Base-by-base conservation (phyloP, 2,113 vertebrate genomes). In the Phalacrocorax aristotelis region DNA sequence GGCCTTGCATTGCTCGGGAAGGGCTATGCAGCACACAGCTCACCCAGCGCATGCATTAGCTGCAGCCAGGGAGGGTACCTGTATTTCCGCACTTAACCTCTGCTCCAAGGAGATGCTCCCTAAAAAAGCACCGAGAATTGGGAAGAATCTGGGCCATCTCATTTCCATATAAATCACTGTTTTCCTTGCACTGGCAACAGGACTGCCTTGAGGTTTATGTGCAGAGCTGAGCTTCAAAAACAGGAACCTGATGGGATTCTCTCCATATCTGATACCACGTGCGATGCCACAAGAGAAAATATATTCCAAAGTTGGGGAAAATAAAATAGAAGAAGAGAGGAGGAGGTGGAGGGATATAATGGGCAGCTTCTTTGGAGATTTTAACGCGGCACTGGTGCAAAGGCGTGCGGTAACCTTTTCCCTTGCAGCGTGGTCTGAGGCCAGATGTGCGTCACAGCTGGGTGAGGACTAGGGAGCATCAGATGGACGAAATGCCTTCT, bases 121-220 rank as follows among this genome's bases (percentile, higher is more conserved):
- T 89, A 55, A 86, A 78, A 90, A 90, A 60, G 8, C 55, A 11
- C 22, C 3, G 7, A 55, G 48, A 71, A 75, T 7, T 19, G 36
- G 27, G 34, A 48, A 84, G 89, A 65, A 26, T 75, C 78, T 54
- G 66, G 52, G 62, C 18, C 0, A 3, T 68, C 60, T 95, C 66
- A 65, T 97, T 95, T 92, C 77, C 70, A 58, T 95, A 62, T 65
- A 93, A 92, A 87, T 95, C 13, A 1, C 65, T 38, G 21, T 72
- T 90, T 88, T 82, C 66, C 20, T 64, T 84, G 58, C 71, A 21
- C 57, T 75, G 77, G 79, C 81, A 84, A 60, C 82, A 87, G 89
- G 80, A 51, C 42, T 6, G 44, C 89, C 71, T 90, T 30, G 64
- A 86, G 85, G 68, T 88, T 87, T 93, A 46, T 79, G 79, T 82